phyloP scores from a whole-genome alignment of 2,888 invertebrate genomes.

The Ashinkailepas kermadecensis region DNA sequence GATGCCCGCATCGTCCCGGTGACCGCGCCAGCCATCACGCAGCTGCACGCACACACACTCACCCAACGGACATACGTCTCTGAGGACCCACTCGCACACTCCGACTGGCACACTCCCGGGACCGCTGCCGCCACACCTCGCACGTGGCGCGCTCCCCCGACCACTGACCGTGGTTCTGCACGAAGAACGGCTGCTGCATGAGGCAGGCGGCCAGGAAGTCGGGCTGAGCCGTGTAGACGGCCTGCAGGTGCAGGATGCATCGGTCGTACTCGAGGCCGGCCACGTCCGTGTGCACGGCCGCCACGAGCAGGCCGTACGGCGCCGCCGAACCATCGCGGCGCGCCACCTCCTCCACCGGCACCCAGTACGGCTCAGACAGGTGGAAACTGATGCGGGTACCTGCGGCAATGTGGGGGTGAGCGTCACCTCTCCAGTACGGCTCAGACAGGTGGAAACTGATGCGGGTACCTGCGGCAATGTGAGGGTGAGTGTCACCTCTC shows the following conservation, averaged over 20 bases:
- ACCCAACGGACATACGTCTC: no score
- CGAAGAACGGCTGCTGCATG: conserved; percentile 39
- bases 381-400: conserved; percentile 15
- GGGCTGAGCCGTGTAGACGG: conserved; percentile 6
- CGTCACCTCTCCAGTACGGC: not conserved
- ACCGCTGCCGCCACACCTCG: no score
- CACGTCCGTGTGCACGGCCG: conserved; percentile 11
- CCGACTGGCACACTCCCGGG: no score
- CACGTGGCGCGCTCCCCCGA: not conserved
- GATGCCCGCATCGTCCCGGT: no score
- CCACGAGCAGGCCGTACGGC: conserved; percentile 8
- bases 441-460: not conserved
- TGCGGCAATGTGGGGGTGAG: not conserved
- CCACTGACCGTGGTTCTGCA: conserved; percentile 40
- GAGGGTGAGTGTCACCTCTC: no score
- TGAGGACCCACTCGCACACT: no score
- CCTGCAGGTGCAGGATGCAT: conserved; percentile 6
- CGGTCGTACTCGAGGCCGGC: not conserved
- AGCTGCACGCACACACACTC: no score
- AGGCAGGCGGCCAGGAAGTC: conserved; percentile 36
- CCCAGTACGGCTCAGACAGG: conserved; percentile 11
- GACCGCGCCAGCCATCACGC: no score
- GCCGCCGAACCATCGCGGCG: not conserved
- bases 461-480: not conserved
- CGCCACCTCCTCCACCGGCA: conserved; percentile 16